A percentile compares a stretch with the other conserved stretches of the same genome.
Evolutionary conservation across 1,140 invertebrate genomes (phyloP).

Genomic region (Apis florea): DNA sequence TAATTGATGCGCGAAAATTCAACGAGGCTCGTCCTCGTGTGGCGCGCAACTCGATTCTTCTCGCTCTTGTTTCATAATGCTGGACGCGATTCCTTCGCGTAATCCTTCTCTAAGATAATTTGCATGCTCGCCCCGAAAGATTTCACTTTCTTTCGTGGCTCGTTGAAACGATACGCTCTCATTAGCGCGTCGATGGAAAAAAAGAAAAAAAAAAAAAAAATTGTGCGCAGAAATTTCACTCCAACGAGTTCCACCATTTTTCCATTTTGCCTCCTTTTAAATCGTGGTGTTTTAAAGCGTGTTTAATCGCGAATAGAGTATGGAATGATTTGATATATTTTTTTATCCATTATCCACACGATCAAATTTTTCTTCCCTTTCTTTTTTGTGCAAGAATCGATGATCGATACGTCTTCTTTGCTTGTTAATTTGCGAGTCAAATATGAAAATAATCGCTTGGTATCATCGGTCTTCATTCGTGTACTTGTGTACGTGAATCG

Average conservation of each 20-base stretch:
- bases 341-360: no score
- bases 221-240: neutral
- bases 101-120: slow-evolving; percentile 42
- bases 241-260: neutral
- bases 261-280: neutral
- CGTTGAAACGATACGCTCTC: neutral
- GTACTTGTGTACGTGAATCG: no score
- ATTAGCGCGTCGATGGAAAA: neutral
- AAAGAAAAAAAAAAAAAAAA: neutral
- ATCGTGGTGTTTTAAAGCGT: neutral
- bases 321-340: no score
- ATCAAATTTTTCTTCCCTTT: neutral
- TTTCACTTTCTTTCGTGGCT: slow-evolving; percentile 26
- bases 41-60: neutral
- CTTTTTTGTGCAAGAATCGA: neutral
- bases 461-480: neutral
- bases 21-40: neutral
- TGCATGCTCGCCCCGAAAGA: slow-evolving; percentile 4
- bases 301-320: no score
- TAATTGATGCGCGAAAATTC: slow-evolving; percentile 54
- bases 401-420: neutral
- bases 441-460: neutral
- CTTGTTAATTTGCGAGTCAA: neutral
- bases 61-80: slow-evolving; percentile 25
- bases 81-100: slow-evolving; percentile 25